Percentiles rank a stretch among this genome's conserved stretches.
phyloP scores from a whole-genome alignment of 2,113 vertebrate species.

The Zootoca vivipara region DNA sequence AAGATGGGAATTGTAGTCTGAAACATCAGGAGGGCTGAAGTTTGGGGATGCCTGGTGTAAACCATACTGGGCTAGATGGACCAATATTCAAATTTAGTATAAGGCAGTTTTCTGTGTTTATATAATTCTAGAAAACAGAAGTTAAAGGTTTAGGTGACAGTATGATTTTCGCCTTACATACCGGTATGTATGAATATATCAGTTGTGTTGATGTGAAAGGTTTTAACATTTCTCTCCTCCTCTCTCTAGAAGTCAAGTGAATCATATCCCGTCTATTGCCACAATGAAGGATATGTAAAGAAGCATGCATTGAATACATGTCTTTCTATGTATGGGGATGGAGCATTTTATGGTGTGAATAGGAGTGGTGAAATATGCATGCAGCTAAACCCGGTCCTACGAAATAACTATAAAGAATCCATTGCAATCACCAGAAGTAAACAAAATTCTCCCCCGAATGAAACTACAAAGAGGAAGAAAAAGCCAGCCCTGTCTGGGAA shows the following conservation, averaged over 20 bases:
- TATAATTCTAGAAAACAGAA: background rate
- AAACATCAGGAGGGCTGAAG: too few species aligned
- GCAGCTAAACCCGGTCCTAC: conserved; percentile 43
- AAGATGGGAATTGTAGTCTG: too few species aligned
- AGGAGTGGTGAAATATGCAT: background rate
- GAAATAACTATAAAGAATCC: conserved; percentile 47
- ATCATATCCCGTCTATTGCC: conserved; percentile 61
- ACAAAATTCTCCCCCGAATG: background rate
- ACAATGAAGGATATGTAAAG: conserved; percentile 38
- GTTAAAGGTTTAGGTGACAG: background rate
- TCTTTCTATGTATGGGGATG: background rate
- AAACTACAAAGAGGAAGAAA: conserved; percentile 17
- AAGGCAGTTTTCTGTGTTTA: too few species aligned
- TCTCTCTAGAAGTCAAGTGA: conserved; percentile 57
- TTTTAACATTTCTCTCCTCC: conserved; percentile 25
- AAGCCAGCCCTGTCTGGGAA: background rate
- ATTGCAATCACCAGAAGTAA: conserved; percentile 31
- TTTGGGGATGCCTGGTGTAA: too few species aligned
- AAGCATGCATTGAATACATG: conserved; percentile 46
- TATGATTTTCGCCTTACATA: background rate
- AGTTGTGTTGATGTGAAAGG: background rate
- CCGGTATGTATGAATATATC: background rate
- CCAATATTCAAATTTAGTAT: too few species aligned
- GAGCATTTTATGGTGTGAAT: conserved; percentile 4
- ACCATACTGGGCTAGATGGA: too few species aligned